Evolutionary conservation across 1,140 invertebrate species (phyloP).

Genomic region (Drosophila bocqueti): DNA sequence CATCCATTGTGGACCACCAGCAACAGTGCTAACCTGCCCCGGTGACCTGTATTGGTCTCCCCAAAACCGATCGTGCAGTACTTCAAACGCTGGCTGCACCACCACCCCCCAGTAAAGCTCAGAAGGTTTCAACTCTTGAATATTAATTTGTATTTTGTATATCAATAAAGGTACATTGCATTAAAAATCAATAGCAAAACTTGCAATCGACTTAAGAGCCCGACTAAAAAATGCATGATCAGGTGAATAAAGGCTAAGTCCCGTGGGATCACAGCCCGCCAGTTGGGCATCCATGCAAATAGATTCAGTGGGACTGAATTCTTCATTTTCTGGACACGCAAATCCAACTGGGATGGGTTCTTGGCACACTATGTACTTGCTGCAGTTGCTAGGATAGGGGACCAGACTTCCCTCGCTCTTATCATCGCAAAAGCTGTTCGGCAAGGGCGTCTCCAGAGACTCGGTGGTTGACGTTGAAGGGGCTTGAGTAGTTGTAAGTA

Average conservation of each 20-base stretch:
- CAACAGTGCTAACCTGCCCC: constrained; percentile 45
- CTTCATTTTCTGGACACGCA: constrained; percentile 46
- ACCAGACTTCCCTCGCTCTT: constrained; percentile 36
- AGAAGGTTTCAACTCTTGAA: background rate
- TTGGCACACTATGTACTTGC: constrained; percentile 62
- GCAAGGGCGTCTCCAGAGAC: background rate
- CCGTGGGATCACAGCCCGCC: constrained; percentile 31
- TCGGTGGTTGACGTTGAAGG: constrained; percentile 12
- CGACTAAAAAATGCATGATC: background rate
- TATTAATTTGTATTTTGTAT: constrained; percentile 5
- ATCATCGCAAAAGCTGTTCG: constrained; percentile 27
- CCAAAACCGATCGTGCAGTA: constrained; percentile 20
- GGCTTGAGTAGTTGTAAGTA: constrained; percentile 10
- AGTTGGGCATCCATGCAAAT: constrained; percentile 44
- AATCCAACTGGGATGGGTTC: constrained; percentile 57
- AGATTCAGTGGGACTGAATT: constrained; percentile 37
- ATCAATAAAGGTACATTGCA: constrained; percentile 15
- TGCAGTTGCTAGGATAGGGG: constrained; percentile 61
- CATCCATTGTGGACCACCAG: constrained; percentile 58
- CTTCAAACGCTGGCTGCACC: constrained; percentile 12
- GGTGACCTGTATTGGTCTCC: constrained; percentile 53
- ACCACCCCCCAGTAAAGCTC: background rate
- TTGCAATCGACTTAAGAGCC: background rate
- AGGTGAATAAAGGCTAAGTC: too few relatives aligned
- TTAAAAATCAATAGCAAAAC: constrained; percentile 5